Conservation (phyloP, 2,113 vertebrate genomes). For the Sisor rabdophorus region DNA sequence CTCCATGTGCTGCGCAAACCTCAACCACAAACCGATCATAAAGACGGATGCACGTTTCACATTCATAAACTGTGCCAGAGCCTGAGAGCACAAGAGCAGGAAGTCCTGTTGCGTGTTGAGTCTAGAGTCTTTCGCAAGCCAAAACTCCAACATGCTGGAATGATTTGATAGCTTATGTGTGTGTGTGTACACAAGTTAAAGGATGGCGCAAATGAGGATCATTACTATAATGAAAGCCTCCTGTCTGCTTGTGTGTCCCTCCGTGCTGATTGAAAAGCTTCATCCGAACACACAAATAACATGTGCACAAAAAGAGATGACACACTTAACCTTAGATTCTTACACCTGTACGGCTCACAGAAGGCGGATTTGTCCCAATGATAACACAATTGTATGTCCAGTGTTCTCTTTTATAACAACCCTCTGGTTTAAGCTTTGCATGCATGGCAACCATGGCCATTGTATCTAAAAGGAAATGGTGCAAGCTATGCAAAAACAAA, state of each 20-base stretch:
- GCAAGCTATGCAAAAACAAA: not conserved
- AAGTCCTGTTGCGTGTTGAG: conserved; percentile 26
- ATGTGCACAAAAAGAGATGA: not conserved
- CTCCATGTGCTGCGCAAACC: conserved; percentile 15
- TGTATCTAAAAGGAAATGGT: not conserved
- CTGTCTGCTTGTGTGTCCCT: conserved; percentile 31
- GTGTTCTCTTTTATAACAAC: not conserved
- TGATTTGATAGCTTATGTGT: conserved; percentile 17
- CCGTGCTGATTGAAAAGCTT: conserved; percentile 42
- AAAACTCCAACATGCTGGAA: conserved; percentile 33
- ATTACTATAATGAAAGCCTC: conserved; percentile 47
- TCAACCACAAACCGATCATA: conserved; percentile 42
- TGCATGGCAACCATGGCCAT: not conserved
- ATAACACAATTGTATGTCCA: not conserved
- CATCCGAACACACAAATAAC: conserved; percentile 31
- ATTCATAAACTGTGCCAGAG: conserved; percentile 17
- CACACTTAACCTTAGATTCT: not conserved
- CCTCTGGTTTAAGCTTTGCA: not conserved
- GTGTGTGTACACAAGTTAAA: not conserved
- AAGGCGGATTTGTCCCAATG: not conserved
- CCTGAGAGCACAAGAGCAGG: conserved; percentile 8
- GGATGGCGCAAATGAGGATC: conserved; percentile 31
- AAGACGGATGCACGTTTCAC: conserved; percentile 23
- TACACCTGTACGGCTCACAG: conserved; percentile 17
- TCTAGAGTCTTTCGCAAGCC: conserved; percentile 20